A percentile compares a stretch with the other conserved stretches of the same genome.
Evolutionary conservation across 2,888 invertebrate genomes (phyloP).

Genomic region (Drosophila kuntzei): DNA sequence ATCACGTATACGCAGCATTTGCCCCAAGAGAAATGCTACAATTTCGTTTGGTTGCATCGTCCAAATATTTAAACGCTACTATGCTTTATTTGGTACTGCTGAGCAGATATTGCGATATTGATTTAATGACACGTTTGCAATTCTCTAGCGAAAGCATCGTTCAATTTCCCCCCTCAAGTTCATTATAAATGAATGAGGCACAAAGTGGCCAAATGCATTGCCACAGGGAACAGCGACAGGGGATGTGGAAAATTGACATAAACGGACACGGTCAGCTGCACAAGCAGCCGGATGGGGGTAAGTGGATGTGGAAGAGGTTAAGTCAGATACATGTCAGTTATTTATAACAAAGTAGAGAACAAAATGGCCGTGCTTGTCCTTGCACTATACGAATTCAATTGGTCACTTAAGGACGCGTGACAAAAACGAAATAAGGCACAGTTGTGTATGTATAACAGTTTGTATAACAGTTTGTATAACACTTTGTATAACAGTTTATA

Average conservation of each 20-base stretch:
- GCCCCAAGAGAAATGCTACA: constrained; percentile 29
- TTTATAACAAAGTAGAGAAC: constrained; percentile 30
- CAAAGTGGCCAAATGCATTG: constrained; percentile 33
- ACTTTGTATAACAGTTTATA: constrained; percentile 1
- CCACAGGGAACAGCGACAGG: neutral
- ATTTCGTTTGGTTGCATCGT: constrained; percentile 12
- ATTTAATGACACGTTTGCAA: constrained; percentile 57
- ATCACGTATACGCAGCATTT: constrained; percentile 60
- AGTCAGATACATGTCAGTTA: constrained; percentile 33
- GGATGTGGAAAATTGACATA: constrained; percentile 18
- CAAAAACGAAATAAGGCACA: neutral
- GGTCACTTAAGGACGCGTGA: constrained; percentile 14
- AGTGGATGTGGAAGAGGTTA: constrained; percentile 6
- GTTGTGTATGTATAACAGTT: neutral
- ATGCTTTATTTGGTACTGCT: constrained; percentile 27
- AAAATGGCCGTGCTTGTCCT: constrained; percentile 31
- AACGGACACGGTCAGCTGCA: constrained; percentile 31
- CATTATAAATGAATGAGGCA: constrained; percentile 55
- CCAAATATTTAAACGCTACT: constrained; percentile 53
- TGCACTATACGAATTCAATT: constrained; percentile 12
- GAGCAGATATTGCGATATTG: constrained; percentile 49
- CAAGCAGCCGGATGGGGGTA: neutral
- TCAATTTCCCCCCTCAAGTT: constrained; percentile 17
- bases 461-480: constrained; percentile 5
- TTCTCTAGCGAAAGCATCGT: constrained; percentile 18